Conservation (phyloP, 2,797 vertebrate species). For the Notamacropus eugenii region DNA sequence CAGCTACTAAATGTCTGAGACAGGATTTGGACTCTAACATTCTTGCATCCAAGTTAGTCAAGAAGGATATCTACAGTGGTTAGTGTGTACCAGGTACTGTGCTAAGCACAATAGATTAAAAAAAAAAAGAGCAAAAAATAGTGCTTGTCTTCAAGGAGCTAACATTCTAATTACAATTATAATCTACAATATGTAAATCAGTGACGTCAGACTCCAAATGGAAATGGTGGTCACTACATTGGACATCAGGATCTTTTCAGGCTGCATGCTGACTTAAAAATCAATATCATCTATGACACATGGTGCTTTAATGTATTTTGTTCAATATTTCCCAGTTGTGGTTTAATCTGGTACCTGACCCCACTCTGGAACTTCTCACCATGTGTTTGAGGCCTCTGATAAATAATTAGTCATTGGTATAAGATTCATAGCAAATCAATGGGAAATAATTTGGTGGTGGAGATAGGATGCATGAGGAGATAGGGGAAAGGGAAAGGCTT, state of each 20-base stretch:
- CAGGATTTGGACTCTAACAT: neutral
- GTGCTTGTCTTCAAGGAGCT: neutral
- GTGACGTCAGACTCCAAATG: neutral
- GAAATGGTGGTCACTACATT: neutral
- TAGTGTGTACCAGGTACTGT: neutral
- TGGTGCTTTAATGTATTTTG: neutral
- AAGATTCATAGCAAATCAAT: neutral
- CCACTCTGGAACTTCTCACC: neutral
- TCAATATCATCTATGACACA: neutral
- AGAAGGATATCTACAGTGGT: neutral
- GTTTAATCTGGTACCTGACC: neutral
- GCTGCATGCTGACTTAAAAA: neutral
- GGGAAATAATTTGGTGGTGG: too few species aligned
- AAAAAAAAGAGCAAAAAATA: neutral
- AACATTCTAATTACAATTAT: neutral
- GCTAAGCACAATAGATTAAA: neutral
- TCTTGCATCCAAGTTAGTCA: neutral
- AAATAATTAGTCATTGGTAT: neutral
- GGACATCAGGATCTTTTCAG: neutral
- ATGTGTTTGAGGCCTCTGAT: neutral
- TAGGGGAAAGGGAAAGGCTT: neutral
- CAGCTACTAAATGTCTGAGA: too few species aligned
- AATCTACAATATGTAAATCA: neutral
- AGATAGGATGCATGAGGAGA: too few species aligned
- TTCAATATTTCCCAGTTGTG: neutral